Evolutionary conservation across 1,140 invertebrate species (phyloP).

Genomic region (Parapsyche elsis): DNA sequence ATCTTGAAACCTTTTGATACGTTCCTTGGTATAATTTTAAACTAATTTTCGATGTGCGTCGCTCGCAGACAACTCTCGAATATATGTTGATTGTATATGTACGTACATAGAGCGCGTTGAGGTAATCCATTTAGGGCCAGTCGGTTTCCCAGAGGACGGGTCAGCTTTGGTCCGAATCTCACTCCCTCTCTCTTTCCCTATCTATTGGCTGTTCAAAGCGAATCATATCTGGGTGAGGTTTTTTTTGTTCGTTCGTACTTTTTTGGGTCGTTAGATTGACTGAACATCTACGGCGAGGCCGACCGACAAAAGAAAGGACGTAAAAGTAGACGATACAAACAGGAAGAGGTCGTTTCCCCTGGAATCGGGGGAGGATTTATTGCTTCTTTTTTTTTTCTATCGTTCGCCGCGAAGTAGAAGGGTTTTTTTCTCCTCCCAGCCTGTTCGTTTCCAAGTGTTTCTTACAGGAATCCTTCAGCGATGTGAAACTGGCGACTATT

Average conservation of each 20-base stretch:
- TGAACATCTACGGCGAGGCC: constrained; percentile 28
- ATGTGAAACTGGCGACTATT: neutral
- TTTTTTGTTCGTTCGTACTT: neutral
- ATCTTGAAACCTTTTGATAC: neutral
- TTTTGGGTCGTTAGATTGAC: constrained; percentile 46
- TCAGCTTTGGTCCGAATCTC: constrained; percentile 1
- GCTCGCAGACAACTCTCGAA: too few species aligned
- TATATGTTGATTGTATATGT: too few species aligned
- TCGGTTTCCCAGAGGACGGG: neutral
- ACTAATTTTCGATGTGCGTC: too few species aligned
- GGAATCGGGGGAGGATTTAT: constrained; percentile 40
- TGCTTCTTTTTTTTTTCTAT: constrained; percentile 25
- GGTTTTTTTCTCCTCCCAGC: neutral
- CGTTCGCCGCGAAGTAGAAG: too few species aligned
- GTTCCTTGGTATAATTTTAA: neutral
- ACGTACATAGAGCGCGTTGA: neutral
- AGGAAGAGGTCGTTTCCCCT: constrained; percentile 43
- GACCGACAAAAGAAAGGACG: constrained; percentile 38
- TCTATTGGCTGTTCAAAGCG: constrained; percentile 3
- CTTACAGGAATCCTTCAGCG: constrained; percentile 11
- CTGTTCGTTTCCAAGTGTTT: constrained; percentile 14
- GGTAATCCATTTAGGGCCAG: constrained; percentile 8
- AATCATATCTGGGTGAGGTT: neutral
- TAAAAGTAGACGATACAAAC: constrained; percentile 47
- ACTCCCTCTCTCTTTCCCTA: neutral